Evolutionary conservation across 2,888 invertebrate genomes (phyloP), one percentile per base, ranked within the genome.

Genomic region (Pachydiplax longipennis): DNA sequence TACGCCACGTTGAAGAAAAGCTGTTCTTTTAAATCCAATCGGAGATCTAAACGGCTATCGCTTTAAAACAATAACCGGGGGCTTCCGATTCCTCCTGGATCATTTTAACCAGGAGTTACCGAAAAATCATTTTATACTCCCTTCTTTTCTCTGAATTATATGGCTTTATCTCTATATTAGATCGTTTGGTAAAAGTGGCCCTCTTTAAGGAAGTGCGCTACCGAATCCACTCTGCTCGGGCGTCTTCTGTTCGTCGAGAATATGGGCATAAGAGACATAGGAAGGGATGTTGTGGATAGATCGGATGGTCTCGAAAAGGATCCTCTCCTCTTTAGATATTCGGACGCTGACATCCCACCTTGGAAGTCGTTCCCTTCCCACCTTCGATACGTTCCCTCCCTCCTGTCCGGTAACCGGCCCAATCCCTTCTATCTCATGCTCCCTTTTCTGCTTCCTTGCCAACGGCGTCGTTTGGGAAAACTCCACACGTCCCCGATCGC

Each of bases 81-180:
- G 2, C 18, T 53, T 53, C 18, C 8, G 18, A 18, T 53, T 53
- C 53, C 5, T 53, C 18, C 53, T 18, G 18, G 6, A 44, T 44
- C 4, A 44, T 44, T 44, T 44, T 44, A 53, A 1, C 53, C 18
- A 53, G 18, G 18, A 53, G 53, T 18, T 53, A 3, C 53, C 37
- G 37, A 18, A 53, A 18, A 37, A 31, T 18, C 61, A 1, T 61
- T 87, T n/a, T 8, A 25, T 22, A 18, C 18, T 0, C 58, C 25
- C 53, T 83, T n/a, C 22, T 12, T 35, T 22, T 58, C 83, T 22
- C 58, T 18, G 61, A n/a, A n/a, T n/a, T 65, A 65, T 87, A 61
- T 61, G 65, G 61, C 37, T 87, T 87, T 87, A 87, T 87, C 87
- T 87, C 87, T 87, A 87, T 87, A 87, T 87, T 87, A 87, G 37